Conservation (phyloP, 2,888 invertebrate species). For the Macaria notata region DNA sequence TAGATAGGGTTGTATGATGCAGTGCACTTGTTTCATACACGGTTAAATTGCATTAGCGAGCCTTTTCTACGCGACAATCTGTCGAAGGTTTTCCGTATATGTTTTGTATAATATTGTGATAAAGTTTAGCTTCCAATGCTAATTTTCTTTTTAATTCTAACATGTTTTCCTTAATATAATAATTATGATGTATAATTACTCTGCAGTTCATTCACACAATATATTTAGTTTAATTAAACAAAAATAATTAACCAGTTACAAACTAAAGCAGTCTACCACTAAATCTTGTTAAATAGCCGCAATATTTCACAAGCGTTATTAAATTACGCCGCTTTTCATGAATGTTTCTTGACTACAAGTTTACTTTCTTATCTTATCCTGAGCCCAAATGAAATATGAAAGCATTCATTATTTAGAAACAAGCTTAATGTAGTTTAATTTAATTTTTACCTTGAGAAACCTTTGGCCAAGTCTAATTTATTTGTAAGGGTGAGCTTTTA, state of each 20-base stretch:
- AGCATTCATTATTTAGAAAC: constrained; percentile 5
- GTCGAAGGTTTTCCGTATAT: constrained; percentile 23
- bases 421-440: neutral
- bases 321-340: neutral
- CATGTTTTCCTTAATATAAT: too few species aligned
- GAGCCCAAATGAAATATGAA: constrained; percentile 2
- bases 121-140: too few species aligned
- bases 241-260: neutral
- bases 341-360: constrained; percentile 9
- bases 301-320: constrained; percentile 7
- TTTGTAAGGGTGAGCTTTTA: too few species aligned
- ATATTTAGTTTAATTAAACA: neutral
- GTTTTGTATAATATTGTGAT: too few species aligned
- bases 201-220: too few species aligned
- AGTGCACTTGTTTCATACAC: constrained; percentile 59
- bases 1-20: constrained; percentile 58
- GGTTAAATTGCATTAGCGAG: constrained; percentile 72
- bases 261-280: neutral
- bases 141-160: too few species aligned
- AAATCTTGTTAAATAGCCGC: constrained; percentile 1
- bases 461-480: neutral
- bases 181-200: too few species aligned
- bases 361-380: constrained; percentile 3
- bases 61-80: constrained; percentile 51
- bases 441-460: constrained; percentile 1